These are phyloP conservation scores for Spilarctia lutea DNA, from an alignment of 2,888 invertebrate genomes.

Conservation along the genomic window DNA sequence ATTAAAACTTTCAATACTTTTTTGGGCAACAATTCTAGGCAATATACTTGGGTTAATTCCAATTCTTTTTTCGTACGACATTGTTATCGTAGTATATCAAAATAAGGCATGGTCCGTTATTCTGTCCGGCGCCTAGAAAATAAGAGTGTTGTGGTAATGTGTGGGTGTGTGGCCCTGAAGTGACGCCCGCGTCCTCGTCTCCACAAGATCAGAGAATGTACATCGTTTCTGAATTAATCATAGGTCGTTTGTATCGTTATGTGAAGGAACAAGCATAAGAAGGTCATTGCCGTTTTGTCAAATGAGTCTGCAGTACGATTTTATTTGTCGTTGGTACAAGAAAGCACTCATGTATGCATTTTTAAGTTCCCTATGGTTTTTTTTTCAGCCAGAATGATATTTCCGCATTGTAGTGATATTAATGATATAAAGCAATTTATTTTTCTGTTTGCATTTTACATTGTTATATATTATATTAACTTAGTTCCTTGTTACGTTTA, in stretches of 20 bases:
- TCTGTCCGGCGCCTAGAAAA: constrained; percentile 57
- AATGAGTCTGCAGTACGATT: not conserved
- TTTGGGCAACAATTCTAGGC: not conserved
- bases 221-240: constrained; percentile 23
- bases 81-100: not conserved
- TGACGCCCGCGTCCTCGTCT: constrained; percentile 25
- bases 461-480: not conserved
- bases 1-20: not conserved
- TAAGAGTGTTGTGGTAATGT: constrained; percentile 63
- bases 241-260: constrained; percentile 10
- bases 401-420: not conserved
- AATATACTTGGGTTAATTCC: not conserved
- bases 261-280: constrained; percentile 4
- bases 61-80: constrained; percentile 1
- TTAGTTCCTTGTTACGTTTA: not conserved
- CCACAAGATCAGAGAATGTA: constrained; percentile 19
- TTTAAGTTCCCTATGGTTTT: too few relatives aligned
- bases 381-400: too few relatives aligned
- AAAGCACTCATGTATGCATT: not conserved
- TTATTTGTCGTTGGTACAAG: not conserved
- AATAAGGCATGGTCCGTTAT: not conserved
- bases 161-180: constrained; percentile 64
- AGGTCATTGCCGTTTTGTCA: constrained; percentile 10
- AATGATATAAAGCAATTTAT: not conserved
- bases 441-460: not conserved